Percentiles rank a stretch among this genome's conserved stretches.
phyloP scores from a whole-genome alignment of 2,888 invertebrate genomes.

The Leptogaster cylindrica region DNA sequence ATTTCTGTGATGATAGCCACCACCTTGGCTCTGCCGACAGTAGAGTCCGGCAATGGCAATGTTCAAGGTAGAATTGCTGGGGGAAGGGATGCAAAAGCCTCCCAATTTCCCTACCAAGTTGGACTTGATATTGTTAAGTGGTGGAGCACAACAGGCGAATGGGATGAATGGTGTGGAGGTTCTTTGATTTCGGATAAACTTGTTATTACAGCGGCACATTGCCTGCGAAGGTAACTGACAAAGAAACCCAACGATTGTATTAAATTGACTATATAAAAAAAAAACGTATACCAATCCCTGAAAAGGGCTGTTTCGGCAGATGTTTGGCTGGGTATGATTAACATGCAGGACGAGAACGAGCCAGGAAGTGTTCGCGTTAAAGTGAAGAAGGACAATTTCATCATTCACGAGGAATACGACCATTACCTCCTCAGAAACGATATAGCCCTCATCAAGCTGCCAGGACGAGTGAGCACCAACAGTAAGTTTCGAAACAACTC shows the following conservation, averaged over 20 bases:
- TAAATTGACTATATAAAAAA: not conserved
- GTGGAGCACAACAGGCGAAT: not conserved
- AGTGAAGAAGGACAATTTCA: not conserved
- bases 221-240: conserved; percentile 8
- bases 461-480: not conserved
- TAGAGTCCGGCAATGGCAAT: not conserved
- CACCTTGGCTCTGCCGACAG: not conserved
- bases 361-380: conserved; percentile 5
- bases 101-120: conserved; percentile 24
- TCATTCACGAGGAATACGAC: conserved; percentile 19
- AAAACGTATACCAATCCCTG: too few species aligned
- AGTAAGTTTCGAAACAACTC: not conserved
- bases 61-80: conserved; percentile 21
- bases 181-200: conserved; percentile 23
- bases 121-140: conserved; percentile 7
- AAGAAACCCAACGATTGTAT: not conserved
- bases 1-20: not conserved
- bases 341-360: conserved; percentile 2
- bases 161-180: conserved; percentile 28
- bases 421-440: conserved; percentile 10
- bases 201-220: conserved; percentile 25
- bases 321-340: conserved; percentile 8
- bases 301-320: conserved; percentile 6
- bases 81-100: conserved; percentile 1
- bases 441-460: conserved; percentile 31